phyloP scores from a whole-genome alignment of 2,113 vertebrate species.

The Orcinus orca region DNA sequence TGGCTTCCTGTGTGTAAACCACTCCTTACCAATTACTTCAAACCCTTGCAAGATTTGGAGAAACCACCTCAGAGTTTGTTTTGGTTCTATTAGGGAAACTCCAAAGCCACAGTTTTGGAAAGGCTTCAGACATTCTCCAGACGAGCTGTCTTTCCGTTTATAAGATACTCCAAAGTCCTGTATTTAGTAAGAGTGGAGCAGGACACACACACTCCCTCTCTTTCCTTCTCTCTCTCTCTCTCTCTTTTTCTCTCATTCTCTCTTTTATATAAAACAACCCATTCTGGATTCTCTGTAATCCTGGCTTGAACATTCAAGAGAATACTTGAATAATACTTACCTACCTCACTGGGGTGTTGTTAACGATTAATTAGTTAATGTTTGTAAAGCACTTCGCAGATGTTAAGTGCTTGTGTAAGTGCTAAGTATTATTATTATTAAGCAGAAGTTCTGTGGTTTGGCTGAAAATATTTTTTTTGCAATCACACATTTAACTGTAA shows the following conservation, averaged over 20 bases:
- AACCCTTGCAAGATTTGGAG: slow-evolving; percentile 36
- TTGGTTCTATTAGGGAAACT: slow-evolving; percentile 57
- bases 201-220: background rate
- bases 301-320: slow-evolving; percentile 70
- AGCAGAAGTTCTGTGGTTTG: slow-evolving; percentile 64
- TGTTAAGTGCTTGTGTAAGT: slow-evolving; percentile 72
- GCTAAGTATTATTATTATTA: slow-evolving; percentile 75
- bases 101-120: slow-evolving; percentile 64
- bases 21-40: slow-evolving; percentile 18
- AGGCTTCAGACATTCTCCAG: slow-evolving; percentile 56
- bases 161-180: slow-evolving; percentile 49
- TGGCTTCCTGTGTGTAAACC: slow-evolving; percentile 12
- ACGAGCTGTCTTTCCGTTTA: slow-evolving; percentile 43
- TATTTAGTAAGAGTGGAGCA: slow-evolving; percentile 46
- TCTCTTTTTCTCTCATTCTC: background rate
- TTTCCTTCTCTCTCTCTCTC: background rate
- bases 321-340: slow-evolving; percentile 79
- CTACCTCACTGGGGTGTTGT: slow-evolving; percentile 73
- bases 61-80: slow-evolving; percentile 45
- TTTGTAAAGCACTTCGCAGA: slow-evolving; percentile 73
- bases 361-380: slow-evolving; percentile 78
- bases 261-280: background rate
- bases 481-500: slow-evolving; percentile 66
- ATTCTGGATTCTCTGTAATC: slow-evolving; percentile 55
- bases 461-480: slow-evolving; percentile 60